Percentiles rank a stretch among this genome's conserved stretches.
These are phyloP conservation scores for Sitta carolinensis DNA, from an alignment of 2,797 vertebrate species.

Conservation along the genomic window DNA sequence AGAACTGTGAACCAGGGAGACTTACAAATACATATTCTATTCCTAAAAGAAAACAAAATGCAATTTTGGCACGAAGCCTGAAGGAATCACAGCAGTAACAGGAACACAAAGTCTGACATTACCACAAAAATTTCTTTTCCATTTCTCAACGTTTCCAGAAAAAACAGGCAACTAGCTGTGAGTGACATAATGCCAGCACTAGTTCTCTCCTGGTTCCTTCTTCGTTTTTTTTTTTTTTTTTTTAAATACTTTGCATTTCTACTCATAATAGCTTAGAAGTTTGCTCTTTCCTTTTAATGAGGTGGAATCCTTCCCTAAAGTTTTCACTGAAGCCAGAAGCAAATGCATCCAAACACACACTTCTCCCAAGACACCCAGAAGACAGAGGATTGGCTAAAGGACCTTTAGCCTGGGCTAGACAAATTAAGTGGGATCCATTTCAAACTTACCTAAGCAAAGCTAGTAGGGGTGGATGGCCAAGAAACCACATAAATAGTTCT, in stretches of 20 bases:
- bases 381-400: background rate
- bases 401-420: background rate
- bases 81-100: background rate
- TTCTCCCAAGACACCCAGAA: background rate
- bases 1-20: background rate
- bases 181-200: constrained; percentile 1
- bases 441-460: background rate
- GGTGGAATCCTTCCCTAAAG: background rate
- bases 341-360: background rate
- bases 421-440: background rate
- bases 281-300: background rate
- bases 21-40: background rate
- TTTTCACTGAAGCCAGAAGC: background rate
- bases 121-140: constrained; percentile 6
- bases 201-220: background rate
- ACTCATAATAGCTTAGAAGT: background rate
- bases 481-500: background rate
- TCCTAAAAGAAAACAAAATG: background rate
- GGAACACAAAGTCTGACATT: background rate
- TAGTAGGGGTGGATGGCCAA: background rate
- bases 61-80: background rate
- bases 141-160: background rate
- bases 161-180: background rate
- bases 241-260: background rate
- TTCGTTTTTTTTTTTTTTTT: constrained; percentile 3